Evolutionary conservation across 2,113 vertebrate genomes (phyloP).

Genomic region (Hipposideros armiger): DNA sequence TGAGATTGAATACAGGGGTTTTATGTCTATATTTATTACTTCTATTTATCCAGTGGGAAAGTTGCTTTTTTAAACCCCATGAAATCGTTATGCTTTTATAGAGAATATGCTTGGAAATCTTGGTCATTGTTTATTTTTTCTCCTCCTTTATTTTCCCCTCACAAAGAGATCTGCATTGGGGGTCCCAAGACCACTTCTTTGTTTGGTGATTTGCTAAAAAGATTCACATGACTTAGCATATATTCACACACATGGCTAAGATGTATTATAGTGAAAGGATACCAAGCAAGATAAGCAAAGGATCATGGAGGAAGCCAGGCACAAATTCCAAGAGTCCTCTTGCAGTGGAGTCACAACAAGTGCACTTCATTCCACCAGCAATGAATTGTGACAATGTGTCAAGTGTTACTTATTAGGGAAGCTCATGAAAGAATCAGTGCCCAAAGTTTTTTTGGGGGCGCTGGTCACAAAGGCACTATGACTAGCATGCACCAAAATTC

Average conservation of each 20-base stretch:
- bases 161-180: neutral
- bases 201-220: conserved; percentile 20
- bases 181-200: neutral
- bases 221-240: neutral
- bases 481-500: neutral
- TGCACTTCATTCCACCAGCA: neutral
- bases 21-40: neutral
- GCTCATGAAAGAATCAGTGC: neutral
- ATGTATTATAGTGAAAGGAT: neutral
- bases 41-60: neutral
- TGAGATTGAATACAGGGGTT: neutral
- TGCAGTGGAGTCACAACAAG: neutral
- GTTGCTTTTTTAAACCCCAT: neutral
- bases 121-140: neutral
- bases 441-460: rapidly evolving
- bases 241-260: neutral
- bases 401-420: neutral
- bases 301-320: neutral
- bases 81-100: neutral
- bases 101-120: neutral
- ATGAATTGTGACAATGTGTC: neutral
- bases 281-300: neutral
- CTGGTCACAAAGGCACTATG: neutral
- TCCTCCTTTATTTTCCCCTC: neutral
- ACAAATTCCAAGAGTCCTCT: neutral